phyloP scores from a whole-genome alignment of 1,140 invertebrate genomes.

The Bombus vancouverensis region DNA sequence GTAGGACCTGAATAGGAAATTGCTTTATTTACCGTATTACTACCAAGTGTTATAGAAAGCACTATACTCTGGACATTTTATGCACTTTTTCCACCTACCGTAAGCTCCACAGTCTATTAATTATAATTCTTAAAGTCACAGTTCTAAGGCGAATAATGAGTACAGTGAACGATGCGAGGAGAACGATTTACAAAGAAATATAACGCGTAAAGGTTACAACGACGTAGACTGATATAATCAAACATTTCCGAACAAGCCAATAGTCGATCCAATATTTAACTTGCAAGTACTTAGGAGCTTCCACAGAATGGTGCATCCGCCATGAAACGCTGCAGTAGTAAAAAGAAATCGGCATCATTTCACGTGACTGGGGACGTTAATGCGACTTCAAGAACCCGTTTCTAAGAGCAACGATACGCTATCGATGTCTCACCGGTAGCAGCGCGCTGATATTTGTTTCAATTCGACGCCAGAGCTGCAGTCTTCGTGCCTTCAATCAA shows the following conservation, averaged over 20 bases:
- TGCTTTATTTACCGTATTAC: no score
- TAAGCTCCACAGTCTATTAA: no score
- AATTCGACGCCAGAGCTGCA: background rate
- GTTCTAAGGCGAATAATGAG: no score
- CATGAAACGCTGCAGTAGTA: background rate
- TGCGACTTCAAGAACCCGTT: background rate
- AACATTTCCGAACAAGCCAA: background rate
- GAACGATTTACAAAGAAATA: background rate
- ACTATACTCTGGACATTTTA: no score
- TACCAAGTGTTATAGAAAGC: no score
- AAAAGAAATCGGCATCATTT: conserved; percentile 7
- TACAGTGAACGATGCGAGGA: background rate
- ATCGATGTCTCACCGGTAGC: background rate
- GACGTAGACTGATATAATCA: background rate
- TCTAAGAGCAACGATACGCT: background rate
- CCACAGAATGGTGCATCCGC: background rate
- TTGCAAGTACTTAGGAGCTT: background rate
- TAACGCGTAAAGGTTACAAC: background rate
- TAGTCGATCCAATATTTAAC: background rate
- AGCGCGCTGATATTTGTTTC: background rate
- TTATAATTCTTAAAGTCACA: no score
- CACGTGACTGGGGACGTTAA: conserved; percentile 9
- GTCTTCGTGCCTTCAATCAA: background rate
- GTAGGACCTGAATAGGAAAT: no score
- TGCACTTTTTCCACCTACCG: no score